Base-by-base conservation (phyloP, 2,797 vertebrate genomes). In the Phylloscopus collybita region DNA sequence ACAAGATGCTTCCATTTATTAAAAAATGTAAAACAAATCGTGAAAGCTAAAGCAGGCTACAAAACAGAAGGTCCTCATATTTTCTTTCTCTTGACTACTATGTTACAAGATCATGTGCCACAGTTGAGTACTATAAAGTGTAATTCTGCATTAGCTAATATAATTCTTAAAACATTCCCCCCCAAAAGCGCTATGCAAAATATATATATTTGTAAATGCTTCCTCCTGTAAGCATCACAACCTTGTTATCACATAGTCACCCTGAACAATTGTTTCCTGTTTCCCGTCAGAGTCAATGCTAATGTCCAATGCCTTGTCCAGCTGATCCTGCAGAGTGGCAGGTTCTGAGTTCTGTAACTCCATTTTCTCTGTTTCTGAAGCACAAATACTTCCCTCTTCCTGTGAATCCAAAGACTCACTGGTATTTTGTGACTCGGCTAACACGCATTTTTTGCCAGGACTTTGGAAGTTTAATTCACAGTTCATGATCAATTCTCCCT, bases 241-340 rank as follows among this genome's bases (percentile, higher is more conserved):
- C 93, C 98, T 97, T 2, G 98, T 98, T 89, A 97, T 98, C 91
- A 98, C 96, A 27, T 98, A 97, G 83, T 97, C 98, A 53, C 97
- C 98, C 25, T 97, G 97, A 95, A 93, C 49, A 76, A 93, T 72
- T 36, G 97, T 95, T 93, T 97, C 98, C 83, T 95, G 93, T 86
- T 86, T 95, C 61, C 82, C 82, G 16, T 92, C 93, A 19, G 86
- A 97, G 94, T 97, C 97, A 91, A 62, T 62, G n/a, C 49, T 91
- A 18, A 93, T 56, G 78, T 97, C 96, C 80, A 96, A 79, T 4
- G 94, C 91, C 57, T 94, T 95, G 3, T 92, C 90, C 16, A 88
- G 80, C 29, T 95, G 88, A 71, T 96, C 93, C 86, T 97, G 96
- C 13, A 88, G 76, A 36, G 93, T 61, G 70, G 97, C 79, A 25